Conservation (phyloP, 2,797 vertebrate species). For the Atherinosoma microstoma region DNA sequence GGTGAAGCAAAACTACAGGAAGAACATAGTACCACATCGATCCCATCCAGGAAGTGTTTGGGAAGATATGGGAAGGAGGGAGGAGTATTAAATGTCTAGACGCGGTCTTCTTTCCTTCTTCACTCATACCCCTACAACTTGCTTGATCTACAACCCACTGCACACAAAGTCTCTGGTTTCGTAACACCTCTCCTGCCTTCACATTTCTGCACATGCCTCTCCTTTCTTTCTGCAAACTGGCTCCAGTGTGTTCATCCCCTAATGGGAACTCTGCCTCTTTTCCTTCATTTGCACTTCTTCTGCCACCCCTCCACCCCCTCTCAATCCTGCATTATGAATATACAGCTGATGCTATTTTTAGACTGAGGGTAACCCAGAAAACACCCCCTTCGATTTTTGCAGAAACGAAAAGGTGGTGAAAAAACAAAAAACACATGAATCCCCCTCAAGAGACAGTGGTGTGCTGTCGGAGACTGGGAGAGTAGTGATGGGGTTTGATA, state of each 20-base stretch:
- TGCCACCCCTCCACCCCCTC: neutral
- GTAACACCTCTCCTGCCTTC: conserved; percentile 51
- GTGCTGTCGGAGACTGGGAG: conserved; percentile 49
- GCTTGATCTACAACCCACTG: conserved; percentile 39
- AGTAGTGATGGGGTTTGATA: conserved; percentile 46
- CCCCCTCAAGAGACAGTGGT: conserved; percentile 30
- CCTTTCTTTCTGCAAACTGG: conserved; percentile 46
- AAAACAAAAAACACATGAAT: neutral
- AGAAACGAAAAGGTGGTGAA: neutral
- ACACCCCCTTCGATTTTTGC: conserved; percentile 63
- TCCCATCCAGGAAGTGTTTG: conserved; percentile 57
- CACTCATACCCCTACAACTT: conserved; percentile 35
- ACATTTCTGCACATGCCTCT: conserved; percentile 40
- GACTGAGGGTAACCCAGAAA: conserved; percentile 80
- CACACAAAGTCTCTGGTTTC: conserved; percentile 58
- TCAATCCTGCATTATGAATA: conserved; percentile 77
- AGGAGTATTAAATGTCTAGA: conserved; percentile 68
- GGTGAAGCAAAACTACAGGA: conserved; percentile 45
- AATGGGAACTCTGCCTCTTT: conserved; percentile 48
- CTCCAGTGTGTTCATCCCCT: conserved; percentile 46
- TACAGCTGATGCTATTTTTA: conserved; percentile 78
- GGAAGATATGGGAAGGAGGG: neutral
- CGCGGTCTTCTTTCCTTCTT: conserved; percentile 27
- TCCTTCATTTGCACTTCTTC: conserved; percentile 21
- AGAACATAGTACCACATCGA: conserved; percentile 49